phyloP scores from a whole-genome alignment of 2,888 invertebrate genomes.

The Eristalis pertinax region DNA sequence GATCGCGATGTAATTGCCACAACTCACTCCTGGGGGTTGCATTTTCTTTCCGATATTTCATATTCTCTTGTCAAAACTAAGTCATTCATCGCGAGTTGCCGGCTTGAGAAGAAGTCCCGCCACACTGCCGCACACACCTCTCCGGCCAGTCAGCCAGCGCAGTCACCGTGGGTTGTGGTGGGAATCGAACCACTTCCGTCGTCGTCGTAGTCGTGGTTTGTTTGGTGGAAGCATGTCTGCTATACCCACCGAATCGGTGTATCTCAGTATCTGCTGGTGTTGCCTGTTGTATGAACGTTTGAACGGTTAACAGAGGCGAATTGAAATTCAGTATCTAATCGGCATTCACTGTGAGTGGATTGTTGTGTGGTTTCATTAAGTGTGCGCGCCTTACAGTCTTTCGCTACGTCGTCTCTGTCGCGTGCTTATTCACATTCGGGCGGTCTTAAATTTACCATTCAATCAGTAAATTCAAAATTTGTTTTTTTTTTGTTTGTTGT shows the following conservation, averaged over 20 bases:
- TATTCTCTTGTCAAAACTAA: background rate
- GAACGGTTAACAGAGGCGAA: constrained; percentile 66
- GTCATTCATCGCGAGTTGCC: background rate
- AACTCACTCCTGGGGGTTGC: background rate
- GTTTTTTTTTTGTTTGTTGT: background rate
- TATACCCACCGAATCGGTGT: constrained; percentile 44
- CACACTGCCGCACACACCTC: background rate
- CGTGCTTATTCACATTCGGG: constrained; percentile 36
- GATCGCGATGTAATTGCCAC: background rate
- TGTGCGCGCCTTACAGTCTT: constrained; percentile 5
- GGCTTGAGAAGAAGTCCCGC: background rate
- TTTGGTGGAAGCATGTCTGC: constrained; percentile 58
- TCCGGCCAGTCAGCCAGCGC: no score
- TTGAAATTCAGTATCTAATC: constrained; percentile 78
- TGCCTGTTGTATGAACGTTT: constrained; percentile 67
- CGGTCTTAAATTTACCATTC: background rate
- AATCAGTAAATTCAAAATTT: background rate
- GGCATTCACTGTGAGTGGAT: constrained; percentile 77
- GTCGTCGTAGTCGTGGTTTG: constrained; percentile 22
- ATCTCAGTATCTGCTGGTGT: constrained; percentile 43
- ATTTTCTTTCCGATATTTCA: background rate
- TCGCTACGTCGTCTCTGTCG: constrained; percentile 40
- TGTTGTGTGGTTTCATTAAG: constrained; percentile 45
- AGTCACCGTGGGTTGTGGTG: constrained; percentile 17
- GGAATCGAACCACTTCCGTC: constrained; percentile 64